Conservation (phyloP, 2,797 vertebrate genomes). For the Peromyscus attwateri region DNA sequence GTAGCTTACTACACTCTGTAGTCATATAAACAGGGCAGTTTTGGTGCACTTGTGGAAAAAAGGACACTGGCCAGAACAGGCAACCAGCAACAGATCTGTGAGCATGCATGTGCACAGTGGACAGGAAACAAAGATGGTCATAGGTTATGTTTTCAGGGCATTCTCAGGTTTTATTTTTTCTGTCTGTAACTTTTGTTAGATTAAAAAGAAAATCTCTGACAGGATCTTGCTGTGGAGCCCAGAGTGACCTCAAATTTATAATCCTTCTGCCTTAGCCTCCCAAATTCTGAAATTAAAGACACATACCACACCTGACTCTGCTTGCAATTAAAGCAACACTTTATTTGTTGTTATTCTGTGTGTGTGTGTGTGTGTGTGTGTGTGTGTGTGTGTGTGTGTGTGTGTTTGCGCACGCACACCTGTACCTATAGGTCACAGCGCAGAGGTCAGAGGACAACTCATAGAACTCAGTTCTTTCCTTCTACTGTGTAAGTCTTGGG, state of each 20-base stretch:
- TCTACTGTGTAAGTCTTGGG: too few relatives aligned
- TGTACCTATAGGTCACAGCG: too few relatives aligned
- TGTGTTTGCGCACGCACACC: not conserved
- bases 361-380: not conserved
- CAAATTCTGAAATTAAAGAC: not conserved
- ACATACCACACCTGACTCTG: not conserved
- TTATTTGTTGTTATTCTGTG: not conserved
- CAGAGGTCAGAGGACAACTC: not conserved
- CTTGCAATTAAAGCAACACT: not conserved
- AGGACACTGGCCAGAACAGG: not conserved
- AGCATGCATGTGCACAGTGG: not conserved
- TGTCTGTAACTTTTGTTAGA: slow-evolving; percentile 1
- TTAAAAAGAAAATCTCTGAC: not conserved
- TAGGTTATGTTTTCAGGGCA: not conserved
- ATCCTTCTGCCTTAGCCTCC: not conserved
- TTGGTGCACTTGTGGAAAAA: not conserved
- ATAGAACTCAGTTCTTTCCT: not conserved
- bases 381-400: not conserved
- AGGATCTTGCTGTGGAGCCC: not conserved
- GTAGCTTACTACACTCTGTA: not conserved
- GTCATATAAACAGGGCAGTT: not conserved
- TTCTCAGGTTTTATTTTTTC: not conserved
- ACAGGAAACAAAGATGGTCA: not conserved
- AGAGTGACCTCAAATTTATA: not conserved
- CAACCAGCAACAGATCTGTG: not conserved